These are phyloP conservation scores for Sinocyclocheilus rhinocerous DNA, from an alignment of 2,113 vertebrate genomes.

Conservation along the genomic window DNA sequence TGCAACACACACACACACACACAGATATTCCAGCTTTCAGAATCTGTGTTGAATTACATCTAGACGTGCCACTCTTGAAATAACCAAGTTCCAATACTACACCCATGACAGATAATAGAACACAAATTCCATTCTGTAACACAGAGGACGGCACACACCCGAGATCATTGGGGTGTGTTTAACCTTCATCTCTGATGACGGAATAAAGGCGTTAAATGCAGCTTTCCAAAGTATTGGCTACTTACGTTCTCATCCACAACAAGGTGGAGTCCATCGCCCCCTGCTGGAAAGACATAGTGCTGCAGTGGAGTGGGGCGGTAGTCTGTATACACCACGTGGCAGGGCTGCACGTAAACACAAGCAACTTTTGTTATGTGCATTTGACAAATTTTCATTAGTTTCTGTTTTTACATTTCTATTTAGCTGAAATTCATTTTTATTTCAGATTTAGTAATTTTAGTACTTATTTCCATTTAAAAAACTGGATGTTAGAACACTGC, in stretches of 20 bases:
- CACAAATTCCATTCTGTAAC: neutral
- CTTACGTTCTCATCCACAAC: slow-evolving; percentile 98
- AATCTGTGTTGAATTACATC: neutral
- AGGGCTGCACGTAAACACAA: slow-evolving; percentile 78
- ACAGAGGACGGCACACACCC: neutral
- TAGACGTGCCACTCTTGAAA: neutral
- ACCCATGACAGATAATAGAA: neutral
- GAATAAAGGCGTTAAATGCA: neutral
- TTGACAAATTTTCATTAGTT: too few relatives aligned
- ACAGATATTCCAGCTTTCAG: neutral
- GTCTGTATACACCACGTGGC: slow-evolving; percentile 97
- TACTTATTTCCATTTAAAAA: too few relatives aligned
- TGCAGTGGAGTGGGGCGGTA: slow-evolving; percentile 96
- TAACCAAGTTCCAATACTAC: neutral
- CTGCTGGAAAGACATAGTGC: slow-evolving; percentile 97
- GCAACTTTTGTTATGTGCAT: too few relatives aligned
- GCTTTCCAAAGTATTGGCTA: neutral
- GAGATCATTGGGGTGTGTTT: neutral
- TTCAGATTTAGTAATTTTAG: too few relatives aligned
- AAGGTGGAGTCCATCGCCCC: slow-evolving; percentile 95
- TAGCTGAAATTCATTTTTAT: too few relatives aligned
- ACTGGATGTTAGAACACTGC: neutral
- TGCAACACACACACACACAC: neutral
- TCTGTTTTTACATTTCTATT: too few relatives aligned
- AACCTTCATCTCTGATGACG: neutral